A percentile compares a stretch with the other conserved stretches of the same genome.
Evolutionary conservation across 2,113 vertebrate species (phyloP).

Genomic region (Barnardius zonarius): DNA sequence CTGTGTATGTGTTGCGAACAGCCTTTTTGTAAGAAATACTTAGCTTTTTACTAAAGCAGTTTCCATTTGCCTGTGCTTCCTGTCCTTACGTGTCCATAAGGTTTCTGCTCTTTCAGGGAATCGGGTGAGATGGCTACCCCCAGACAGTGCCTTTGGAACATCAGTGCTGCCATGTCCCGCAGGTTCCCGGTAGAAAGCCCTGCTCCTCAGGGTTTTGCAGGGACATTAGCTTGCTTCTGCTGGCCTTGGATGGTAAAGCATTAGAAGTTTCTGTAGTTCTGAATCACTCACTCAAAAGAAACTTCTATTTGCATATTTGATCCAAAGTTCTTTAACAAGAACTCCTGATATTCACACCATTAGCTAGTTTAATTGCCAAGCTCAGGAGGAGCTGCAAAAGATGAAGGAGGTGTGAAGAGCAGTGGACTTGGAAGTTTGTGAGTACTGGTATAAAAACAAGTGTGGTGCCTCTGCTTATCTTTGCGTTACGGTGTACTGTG

Average conservation of each 20-base stretch:
- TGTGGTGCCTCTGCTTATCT: not conserved
- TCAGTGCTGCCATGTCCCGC: not conserved
- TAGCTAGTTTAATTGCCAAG: not conserved
- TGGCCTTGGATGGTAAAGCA: accelerated
- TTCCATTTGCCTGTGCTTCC: not conserved
- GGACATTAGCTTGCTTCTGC: not conserved
- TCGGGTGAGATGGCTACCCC: accelerated
- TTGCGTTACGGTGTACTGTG: not conserved
- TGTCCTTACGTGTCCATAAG: not conserved
- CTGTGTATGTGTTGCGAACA: not conserved
- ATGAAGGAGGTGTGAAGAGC: not conserved
- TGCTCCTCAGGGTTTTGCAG: not conserved
- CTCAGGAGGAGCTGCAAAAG: not conserved
- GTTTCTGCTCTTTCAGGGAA: not conserved
- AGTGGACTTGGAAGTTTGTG: not conserved
- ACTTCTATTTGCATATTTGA: not conserved
- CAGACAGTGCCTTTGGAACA: not conserved
- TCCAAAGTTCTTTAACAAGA: not conserved
- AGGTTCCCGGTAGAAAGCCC: not conserved
- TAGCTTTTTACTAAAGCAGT: not conserved
- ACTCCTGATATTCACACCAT: not conserved
- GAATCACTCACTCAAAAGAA: not conserved
- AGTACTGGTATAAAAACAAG: not conserved
- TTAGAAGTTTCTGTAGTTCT: not conserved
- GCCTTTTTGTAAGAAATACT: not conserved